Evolutionary conservation across 1,140 invertebrate genomes (phyloP).

Genomic region (Aplysia californica): DNA sequence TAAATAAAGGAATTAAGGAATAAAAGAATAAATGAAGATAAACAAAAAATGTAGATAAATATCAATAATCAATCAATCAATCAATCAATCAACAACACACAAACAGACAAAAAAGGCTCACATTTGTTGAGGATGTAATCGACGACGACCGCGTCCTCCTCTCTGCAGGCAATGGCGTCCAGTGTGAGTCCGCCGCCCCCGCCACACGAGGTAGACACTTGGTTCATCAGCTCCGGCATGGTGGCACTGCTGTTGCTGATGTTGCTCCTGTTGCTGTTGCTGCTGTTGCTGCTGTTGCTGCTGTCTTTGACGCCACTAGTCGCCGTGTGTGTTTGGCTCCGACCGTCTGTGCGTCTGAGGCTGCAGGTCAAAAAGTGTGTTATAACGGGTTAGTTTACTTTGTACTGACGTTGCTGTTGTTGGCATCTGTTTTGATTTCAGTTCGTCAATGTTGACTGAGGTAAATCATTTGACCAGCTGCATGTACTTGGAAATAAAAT

Average conservation of each 20-base stretch:
- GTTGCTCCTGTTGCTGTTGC: too few relatives aligned
- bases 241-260: constrained; percentile 1
- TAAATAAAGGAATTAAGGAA: too few relatives aligned
- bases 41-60: too few relatives aligned
- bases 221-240: constrained; percentile 57
- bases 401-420: too few relatives aligned
- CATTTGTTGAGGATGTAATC: constrained; percentile 60
- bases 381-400: background rate
- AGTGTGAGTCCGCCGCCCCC: constrained; percentile 52
- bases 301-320: background rate
- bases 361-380: background rate
- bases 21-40: too few relatives aligned
- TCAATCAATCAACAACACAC: too few relatives aligned
- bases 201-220: constrained; percentile 49
- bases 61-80: too few relatives aligned
- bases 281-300: background rate
- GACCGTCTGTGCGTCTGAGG: background rate
- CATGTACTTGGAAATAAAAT: too few relatives aligned
- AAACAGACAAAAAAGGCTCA: too few relatives aligned
- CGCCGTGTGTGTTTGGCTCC: background rate
- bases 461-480: too few relatives aligned
- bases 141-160: constrained; percentile 63
- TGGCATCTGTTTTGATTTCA: too few relatives aligned
- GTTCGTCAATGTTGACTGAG: too few relatives aligned
- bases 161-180: constrained; percentile 62